phyloP scores from a whole-genome alignment of 2,113 vertebrate genomes.

The Percina caprodes region DNA sequence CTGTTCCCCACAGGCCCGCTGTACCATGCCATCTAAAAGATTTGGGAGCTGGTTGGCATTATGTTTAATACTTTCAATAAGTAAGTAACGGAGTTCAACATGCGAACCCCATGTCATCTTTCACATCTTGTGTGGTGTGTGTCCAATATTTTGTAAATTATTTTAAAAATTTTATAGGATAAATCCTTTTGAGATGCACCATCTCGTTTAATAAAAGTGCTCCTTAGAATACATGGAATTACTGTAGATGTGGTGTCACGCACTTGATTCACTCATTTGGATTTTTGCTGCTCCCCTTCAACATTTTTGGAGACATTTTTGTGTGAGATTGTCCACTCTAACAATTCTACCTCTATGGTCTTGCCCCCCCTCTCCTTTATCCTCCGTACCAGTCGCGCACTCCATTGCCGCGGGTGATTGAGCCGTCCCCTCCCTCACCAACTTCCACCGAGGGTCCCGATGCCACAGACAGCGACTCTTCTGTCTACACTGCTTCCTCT shows the following conservation, averaged over 20 bases:
- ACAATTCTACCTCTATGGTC: constrained; percentile 68
- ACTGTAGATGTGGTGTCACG: background rate
- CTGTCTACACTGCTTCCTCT: constrained; percentile 80
- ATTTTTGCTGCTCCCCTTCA: background rate
- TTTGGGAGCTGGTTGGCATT: background rate
- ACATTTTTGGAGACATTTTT: constrained; percentile 9
- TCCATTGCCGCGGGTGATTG: constrained; percentile 67
- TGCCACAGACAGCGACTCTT: constrained; percentile 81
- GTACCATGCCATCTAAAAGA: background rate
- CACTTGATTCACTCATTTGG: background rate
- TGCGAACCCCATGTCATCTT: background rate
- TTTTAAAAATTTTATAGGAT: no score
- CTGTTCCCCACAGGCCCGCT: no score
- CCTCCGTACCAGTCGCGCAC: constrained; percentile 64
- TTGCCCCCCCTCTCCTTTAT: constrained; percentile 47
- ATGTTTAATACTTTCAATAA: background rate
- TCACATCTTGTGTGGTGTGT: background rate
- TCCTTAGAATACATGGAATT: background rate
- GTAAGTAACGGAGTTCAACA: background rate
- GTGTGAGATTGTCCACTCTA: constrained; percentile 44
- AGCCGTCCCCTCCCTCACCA: constrained; percentile 73
- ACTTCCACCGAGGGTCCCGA: constrained; percentile 82
- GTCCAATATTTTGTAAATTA: background rate
- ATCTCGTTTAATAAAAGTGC: background rate
- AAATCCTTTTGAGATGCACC: no score